A percentile compares a stretch with the other conserved stretches of the same genome.
These are phyloP conservation scores for Synergus japonicus DNA, from an alignment of 2,888 invertebrate species.

Conservation along the genomic window DNA sequence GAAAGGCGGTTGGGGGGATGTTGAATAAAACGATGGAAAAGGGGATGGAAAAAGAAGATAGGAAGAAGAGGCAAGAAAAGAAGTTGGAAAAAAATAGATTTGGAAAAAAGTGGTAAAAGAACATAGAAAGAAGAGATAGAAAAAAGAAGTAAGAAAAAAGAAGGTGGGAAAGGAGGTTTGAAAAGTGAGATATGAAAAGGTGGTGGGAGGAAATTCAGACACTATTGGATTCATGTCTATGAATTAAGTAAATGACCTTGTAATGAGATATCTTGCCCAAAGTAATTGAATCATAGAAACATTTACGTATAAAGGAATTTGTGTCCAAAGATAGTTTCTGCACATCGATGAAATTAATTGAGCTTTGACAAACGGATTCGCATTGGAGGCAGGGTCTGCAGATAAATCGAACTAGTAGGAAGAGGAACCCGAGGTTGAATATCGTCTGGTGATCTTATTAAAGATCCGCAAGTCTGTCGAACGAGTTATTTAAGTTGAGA, in stretches of 20 bases:
- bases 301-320: constrained; percentile 1
- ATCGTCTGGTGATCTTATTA: constrained; percentile 70
- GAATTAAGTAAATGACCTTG: not conserved
- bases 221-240: constrained; percentile 1
- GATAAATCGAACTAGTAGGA: constrained; percentile 62
- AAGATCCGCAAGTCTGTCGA: constrained; percentile 65
- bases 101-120: too few species aligned
- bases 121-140: too few species aligned
- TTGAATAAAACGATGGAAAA: too few species aligned
- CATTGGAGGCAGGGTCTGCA: constrained; percentile 52
- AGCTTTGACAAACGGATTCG: constrained; percentile 62
- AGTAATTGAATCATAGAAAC: constrained; percentile 15
- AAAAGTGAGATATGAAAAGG: too few species aligned
- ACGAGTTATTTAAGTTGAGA: constrained; percentile 68
- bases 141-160: too few species aligned
- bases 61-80: too few species aligned
- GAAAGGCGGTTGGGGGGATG: too few species aligned
- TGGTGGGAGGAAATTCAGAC: not conserved
- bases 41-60: too few species aligned
- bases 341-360: constrained; percentile 64
- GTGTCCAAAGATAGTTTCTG: not conserved
- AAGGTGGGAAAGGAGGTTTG: too few species aligned
- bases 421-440: constrained; percentile 61
- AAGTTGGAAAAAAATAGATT: too few species aligned
- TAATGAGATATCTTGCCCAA: not conserved